Evolutionary conservation across 1,140 invertebrate genomes (phyloP).

Genomic region (Apocrypta bakeri): DNA sequence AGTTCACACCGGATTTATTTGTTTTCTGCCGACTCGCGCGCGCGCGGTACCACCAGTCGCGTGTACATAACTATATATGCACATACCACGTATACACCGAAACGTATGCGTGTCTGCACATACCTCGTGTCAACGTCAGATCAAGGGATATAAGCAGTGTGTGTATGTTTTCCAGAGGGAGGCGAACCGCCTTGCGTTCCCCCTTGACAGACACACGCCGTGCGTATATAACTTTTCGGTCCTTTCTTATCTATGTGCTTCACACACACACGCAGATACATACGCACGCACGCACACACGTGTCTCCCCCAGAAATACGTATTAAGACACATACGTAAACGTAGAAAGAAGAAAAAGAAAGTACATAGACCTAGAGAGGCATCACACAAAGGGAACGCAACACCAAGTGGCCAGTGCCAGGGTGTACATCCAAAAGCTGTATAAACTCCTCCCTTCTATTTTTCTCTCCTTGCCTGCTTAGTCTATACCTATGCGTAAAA

Average conservation of each 20-base stretch:
- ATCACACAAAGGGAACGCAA: not conserved
- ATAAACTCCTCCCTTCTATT: no score
- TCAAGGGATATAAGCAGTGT: not conserved
- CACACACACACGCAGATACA: not conserved
- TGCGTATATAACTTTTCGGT: not conserved
- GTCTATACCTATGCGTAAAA: no score
- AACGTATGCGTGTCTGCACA: not conserved
- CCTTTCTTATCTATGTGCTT: not conserved
- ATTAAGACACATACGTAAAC: no score
- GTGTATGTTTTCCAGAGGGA: not conserved
- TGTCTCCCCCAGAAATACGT: no score
- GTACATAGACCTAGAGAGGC: no score
- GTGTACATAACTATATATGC: not conserved
- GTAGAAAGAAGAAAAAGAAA: not conserved
- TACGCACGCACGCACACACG: no score
- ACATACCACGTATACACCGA: not conserved
- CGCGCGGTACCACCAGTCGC: not conserved
- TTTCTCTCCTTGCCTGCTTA: no score
- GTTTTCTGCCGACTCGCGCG: not conserved
- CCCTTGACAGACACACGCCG: conserved; percentile 4
- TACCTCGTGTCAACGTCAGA: conserved; percentile 2
- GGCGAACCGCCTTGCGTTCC: not conserved
- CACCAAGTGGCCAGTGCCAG: not conserved
- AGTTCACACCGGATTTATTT: conserved; percentile 6
- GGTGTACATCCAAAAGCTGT: not conserved